Percentiles rank a stretch among this genome's conserved stretches.
Conservation (phyloP, 2,888 invertebrate species). For the Branchinecta sandiegonensis region DNA sequence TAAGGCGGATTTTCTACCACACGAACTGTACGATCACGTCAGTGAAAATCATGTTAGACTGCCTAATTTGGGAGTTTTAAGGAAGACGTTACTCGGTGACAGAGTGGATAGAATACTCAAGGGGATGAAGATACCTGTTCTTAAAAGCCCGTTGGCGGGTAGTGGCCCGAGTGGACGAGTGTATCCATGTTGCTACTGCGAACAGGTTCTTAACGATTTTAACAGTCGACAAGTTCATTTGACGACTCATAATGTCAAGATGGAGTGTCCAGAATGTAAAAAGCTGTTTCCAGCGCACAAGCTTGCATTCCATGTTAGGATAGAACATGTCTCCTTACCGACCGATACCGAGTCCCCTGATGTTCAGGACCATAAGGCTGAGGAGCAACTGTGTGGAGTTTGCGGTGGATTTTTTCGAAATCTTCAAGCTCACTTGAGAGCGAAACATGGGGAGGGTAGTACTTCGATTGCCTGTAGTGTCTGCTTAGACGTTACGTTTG, state of each 20-base stretch:
- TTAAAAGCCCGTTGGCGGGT: no score
- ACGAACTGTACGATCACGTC: no score
- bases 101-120: no score
- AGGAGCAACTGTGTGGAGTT: neutral
- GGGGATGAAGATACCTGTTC: no score
- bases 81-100: no score
- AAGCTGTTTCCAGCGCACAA: neutral
- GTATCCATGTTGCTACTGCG: constrained; percentile 7
- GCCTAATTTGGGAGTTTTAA: no score
- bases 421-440: neutral
- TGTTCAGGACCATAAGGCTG: neutral
- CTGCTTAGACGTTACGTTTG: neutral
- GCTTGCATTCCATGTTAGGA: neutral
- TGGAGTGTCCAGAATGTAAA: neutral
- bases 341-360: no score
- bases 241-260: neutral
- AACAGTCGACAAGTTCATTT: neutral
- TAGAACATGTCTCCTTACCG: neutral
- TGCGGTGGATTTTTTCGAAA: neutral
- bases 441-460: neutral
- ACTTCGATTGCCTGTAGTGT: neutral
- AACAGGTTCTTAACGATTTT: neutral
- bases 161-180: neutral
- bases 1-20: no score
- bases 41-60: no score